phyloP scores from a whole-genome alignment of 1,140 invertebrate genomes.

The Sinonovacula constricta region DNA sequence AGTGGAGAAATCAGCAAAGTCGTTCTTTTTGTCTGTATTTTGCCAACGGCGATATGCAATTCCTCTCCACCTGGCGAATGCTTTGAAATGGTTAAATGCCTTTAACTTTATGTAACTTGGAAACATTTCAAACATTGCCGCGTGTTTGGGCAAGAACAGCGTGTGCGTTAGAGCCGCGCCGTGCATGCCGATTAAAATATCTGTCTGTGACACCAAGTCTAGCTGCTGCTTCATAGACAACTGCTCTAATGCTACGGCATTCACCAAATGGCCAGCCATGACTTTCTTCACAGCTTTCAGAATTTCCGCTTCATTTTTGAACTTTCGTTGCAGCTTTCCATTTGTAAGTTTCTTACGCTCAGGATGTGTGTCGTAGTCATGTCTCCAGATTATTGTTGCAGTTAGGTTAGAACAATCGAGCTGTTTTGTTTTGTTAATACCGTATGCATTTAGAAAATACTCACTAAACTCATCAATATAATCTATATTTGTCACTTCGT shows the following conservation, averaged over 20 bases:
- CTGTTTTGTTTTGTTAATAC: not conserved
- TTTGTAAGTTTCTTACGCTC: constrained; percentile 58
- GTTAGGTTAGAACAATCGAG: constrained; percentile 54
- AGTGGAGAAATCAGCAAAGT: constrained; percentile 13
- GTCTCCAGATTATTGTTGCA: constrained; percentile 64
- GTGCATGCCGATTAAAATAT: constrained; percentile 97
- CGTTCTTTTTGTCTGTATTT: constrained; percentile 58
- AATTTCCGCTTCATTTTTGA: constrained; percentile 61
- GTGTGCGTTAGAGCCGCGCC: constrained; percentile 97
- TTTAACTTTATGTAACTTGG: constrained; percentile 59
- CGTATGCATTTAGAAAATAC: constrained; percentile 63
- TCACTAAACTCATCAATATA: constrained; percentile 67
- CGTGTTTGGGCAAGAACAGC: constrained; percentile 96
- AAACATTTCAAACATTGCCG: constrained; percentile 94
- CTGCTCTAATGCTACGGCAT: constrained; percentile 60
- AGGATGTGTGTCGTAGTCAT: constrained; percentile 65
- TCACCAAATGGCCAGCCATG: constrained; percentile 38
- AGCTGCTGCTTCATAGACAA: constrained; percentile 65
- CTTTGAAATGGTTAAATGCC: constrained; percentile 62
- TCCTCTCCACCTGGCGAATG: constrained; percentile 65
- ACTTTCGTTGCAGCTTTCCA: constrained; percentile 56
- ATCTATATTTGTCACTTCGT: constrained; percentile 35
- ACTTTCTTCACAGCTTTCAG: constrained; percentile 5
- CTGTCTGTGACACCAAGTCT: constrained; percentile 83
- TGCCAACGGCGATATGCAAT: constrained; percentile 64